phyloP scores from a whole-genome alignment of 2,113 vertebrate genomes.

The Sorex fumeus region DNA sequence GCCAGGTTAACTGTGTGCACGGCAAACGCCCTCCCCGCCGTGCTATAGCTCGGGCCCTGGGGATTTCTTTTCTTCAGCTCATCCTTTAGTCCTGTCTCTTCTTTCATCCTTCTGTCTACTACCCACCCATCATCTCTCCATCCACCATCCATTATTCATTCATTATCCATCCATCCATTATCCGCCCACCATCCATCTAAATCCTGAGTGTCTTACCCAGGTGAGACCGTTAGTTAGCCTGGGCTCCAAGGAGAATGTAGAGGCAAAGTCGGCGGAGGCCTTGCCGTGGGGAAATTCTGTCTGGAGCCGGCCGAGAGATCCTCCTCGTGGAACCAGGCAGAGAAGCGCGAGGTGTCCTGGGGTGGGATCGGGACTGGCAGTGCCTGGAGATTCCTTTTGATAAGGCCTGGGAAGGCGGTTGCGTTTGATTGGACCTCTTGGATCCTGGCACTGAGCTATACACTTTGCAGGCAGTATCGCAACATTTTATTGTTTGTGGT shows the following conservation, averaged over 20 bases:
- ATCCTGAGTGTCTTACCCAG: background rate
- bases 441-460: too few species aligned
- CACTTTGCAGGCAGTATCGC: background rate
- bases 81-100: background rate
- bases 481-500: too few species aligned
- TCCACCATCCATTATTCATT: background rate
- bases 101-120: too few species aligned
- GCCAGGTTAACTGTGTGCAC: too few species aligned
- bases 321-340: background rate
- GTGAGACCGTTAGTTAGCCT: background rate
- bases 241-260: background rate
- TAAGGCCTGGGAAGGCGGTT: background rate
- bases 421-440: too few species aligned
- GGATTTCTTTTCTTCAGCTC: background rate
- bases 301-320: background rate
- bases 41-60: too few species aligned
- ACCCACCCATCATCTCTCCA: background rate
- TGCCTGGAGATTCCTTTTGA: background rate
- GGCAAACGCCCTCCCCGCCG: too few species aligned
- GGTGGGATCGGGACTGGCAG: background rate
- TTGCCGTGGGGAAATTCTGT: background rate
- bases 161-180: background rate
- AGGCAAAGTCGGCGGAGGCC: background rate
- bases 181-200: background rate
- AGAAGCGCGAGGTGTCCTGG: background rate